phyloP scores from a whole-genome alignment of 2,888 invertebrate species.

The Pammene fasciana region DNA sequence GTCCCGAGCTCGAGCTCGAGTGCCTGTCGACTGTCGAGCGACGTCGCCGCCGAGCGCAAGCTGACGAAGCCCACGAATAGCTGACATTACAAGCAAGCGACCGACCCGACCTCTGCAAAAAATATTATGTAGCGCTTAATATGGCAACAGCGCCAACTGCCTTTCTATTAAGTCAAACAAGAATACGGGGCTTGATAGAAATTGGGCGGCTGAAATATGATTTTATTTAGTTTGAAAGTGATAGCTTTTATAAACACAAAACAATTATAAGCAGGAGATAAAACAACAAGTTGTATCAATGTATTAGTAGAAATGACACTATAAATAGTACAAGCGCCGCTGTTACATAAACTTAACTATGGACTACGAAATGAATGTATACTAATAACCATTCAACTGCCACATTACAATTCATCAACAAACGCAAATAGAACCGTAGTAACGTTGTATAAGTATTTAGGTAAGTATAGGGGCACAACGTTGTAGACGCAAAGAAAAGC shows the following conservation, averaged over 20 bases:
- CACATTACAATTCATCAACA: conserved; percentile 6
- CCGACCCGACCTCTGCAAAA: conserved; percentile 65
- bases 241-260: too few species aligned
- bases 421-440: neutral
- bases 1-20: conserved; percentile 59
- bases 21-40: conserved; percentile 44
- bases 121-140: conserved; percentile 54
- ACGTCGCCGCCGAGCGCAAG: conserved; percentile 30
- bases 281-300: too few species aligned
- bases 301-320: too few species aligned
- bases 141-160: neutral
- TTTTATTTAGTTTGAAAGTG: too few species aligned
- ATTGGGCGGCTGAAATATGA: too few species aligned
- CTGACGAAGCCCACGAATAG: conserved; percentile 74
- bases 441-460: neutral
- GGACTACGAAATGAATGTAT: too few species aligned
- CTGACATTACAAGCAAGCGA: conserved; percentile 62
- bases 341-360: too few species aligned
- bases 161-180: neutral
- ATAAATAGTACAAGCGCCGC: too few species aligned
- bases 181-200: neutral
- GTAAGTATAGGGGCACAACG: neutral
- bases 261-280: too few species aligned
- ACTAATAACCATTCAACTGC: conserved; percentile 1
- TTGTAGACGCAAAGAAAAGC: conserved; percentile 19